A percentile compares a stretch with the other conserved stretches of the same genome.
phyloP scores from a whole-genome alignment of 2,888 invertebrate genomes.

The Temnothorax unifasciatus region DNA sequence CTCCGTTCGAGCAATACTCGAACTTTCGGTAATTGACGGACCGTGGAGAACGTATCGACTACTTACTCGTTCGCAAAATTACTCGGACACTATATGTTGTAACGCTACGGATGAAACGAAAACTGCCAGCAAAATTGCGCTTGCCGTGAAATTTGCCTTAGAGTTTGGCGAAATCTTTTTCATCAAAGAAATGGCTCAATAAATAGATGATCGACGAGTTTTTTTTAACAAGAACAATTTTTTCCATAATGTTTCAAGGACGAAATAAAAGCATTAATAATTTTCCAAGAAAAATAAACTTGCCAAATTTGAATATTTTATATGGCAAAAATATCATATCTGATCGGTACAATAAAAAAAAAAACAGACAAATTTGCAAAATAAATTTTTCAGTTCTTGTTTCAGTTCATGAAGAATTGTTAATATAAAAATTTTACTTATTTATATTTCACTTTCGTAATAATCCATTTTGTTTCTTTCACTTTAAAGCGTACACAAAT shows the following conservation, averaged over 20 bases:
- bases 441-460: background rate
- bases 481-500: background rate
- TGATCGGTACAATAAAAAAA: background rate
- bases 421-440: background rate
- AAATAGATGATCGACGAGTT: background rate
- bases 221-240: background rate
- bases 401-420: background rate
- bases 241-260: background rate
- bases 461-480: background rate
- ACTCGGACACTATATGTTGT: slow-evolving; percentile 52
- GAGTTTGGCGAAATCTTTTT: background rate
- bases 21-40: slow-evolving; percentile 72
- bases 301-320: background rate
- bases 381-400: background rate
- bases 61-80: slow-evolving; percentile 58
- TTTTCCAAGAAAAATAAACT: background rate
- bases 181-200: background rate
- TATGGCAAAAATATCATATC: background rate
- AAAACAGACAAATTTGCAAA: background rate
- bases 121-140: background rate
- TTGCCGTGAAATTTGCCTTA: background rate
- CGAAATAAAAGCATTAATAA: background rate
- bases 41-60: slow-evolving; percentile 62
- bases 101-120: slow-evolving; percentile 33
- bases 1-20: slow-evolving; percentile 58